Evolutionary conservation across 2,113 vertebrate species (phyloP), one percentile per base, ranked within the genome.

Genomic region (Callionymus lyra): DNA sequence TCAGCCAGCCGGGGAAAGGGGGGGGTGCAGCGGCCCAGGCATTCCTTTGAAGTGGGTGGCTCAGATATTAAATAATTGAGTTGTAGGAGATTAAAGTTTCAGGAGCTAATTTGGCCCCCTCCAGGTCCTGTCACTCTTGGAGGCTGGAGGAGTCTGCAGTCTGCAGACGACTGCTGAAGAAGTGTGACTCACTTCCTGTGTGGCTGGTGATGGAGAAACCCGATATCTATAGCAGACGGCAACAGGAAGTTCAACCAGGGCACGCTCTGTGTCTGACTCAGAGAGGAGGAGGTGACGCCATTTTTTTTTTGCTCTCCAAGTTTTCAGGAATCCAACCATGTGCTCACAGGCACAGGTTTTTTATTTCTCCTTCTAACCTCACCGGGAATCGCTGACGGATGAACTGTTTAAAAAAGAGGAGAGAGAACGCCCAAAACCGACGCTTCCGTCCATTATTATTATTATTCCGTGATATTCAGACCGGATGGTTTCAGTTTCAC

Each of bases 61-160:
- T 79, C 70, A 67, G 75, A 78, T 81, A 79, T 81, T 82, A 81
- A 84, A 85, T 85, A 85, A 82, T 82, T 78, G 79, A 83, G 77
- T 68, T 69, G 66, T 51, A 58, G 66, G 66, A 80, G 79, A 82
- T 85, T 70, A 83, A 85, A 83, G 75, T 83, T 82, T 77, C 76
- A 83, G 76, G 56, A 80, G 82, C 70, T 82, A 79, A 79, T 81
- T 81, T 75, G 57, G 55, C 70, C 65, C 67, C 59, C 46, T 53
- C 66, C 59, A 56, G 40, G 10, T 57, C 66, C 61, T 57, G 72
- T 77, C 77, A 76, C 75, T 77, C 67, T 39, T 40, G 58, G n/a
- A n/a, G 70, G 68, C 61, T 60, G 3, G 41, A 59, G 34, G 53
- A 66, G 61, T 66, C 68, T 66, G 65, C 65, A 71, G 74, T 45